Conservation (phyloP, 2,888 invertebrate genomes). For the Pedicia rivosa region DNA sequence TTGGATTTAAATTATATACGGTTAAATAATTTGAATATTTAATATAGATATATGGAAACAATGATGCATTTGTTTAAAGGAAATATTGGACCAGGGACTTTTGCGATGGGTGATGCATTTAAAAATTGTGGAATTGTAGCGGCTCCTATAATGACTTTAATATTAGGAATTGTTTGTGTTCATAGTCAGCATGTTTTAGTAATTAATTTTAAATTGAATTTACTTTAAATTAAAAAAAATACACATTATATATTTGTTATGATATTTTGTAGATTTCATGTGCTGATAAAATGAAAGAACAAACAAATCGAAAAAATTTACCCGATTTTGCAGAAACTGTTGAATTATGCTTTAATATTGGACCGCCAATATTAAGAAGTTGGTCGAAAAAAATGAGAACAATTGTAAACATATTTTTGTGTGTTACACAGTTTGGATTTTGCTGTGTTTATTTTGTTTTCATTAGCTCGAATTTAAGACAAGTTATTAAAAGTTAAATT, state of each 20-base stretch:
- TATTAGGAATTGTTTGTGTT: conserved; percentile 72
- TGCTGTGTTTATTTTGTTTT: conserved; percentile 96
- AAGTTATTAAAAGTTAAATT: no score
- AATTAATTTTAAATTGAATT: no score
- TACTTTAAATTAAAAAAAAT: neutral
- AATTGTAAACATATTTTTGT: conserved; percentile 71
- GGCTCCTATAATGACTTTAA: conserved; percentile 57
- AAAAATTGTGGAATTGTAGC: conserved; percentile 79
- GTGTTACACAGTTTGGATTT: conserved; percentile 93
- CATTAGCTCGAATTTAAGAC: conserved; percentile 69
- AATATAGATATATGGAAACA: conserved; percentile 62
- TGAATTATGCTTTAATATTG: conserved; percentile 60
- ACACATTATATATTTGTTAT: neutral
- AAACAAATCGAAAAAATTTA: conserved; percentile 37
- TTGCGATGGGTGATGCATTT: conserved; percentile 92
- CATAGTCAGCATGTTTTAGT: conserved; percentile 89
- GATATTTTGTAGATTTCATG: conserved; percentile 41
- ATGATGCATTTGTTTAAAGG: conserved; percentile 88
- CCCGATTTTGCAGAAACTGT: conserved; percentile 73
- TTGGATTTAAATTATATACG: no score
- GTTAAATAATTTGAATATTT: no score
- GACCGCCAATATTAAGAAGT: conserved; percentile 44
- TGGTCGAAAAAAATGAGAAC: conserved; percentile 47
- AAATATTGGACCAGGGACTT: conserved; percentile 88
- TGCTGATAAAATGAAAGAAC: conserved; percentile 46